These are phyloP conservation scores for Formica exsecta DNA, from an alignment of 1,140 invertebrate genomes.

Conservation along the genomic window DNA sequence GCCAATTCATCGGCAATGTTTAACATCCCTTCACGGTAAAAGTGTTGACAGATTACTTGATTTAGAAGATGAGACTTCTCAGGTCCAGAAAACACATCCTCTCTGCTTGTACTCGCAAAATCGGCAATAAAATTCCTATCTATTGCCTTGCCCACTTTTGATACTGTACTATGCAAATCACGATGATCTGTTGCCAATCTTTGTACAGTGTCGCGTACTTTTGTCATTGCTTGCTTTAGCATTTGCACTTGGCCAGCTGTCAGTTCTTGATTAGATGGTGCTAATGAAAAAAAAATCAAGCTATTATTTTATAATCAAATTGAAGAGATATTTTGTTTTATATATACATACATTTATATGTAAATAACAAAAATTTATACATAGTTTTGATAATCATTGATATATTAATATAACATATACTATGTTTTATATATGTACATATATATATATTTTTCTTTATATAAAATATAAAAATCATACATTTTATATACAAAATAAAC, in stretches of 20 bases:
- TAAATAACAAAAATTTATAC: slow-evolving; percentile 12
- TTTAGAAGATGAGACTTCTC: slow-evolving; percentile 94
- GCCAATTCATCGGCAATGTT: slow-evolving; percentile 95
- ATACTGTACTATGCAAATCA: slow-evolving; percentile 95
- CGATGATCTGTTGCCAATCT: slow-evolving; percentile 93
- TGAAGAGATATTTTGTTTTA: background rate
- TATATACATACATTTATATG: background rate
- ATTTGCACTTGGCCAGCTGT: slow-evolving; percentile 90
- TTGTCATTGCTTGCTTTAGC: slow-evolving; percentile 90
- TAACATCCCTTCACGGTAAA: slow-evolving; percentile 96
- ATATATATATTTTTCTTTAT: background rate
- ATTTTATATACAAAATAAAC: background rate
- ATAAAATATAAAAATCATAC: background rate
- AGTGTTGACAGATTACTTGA: slow-evolving; percentile 98
- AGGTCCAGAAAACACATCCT: slow-evolving; percentile 93
- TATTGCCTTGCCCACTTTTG: slow-evolving; percentile 98
- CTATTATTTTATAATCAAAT: slow-evolving; percentile 12
- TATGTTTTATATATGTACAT: background rate
- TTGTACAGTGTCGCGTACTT: slow-evolving; percentile 91
- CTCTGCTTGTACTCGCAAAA: slow-evolving; percentile 95
- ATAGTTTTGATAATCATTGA: background rate
- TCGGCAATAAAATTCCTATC: slow-evolving; percentile 97
- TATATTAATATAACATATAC: background rate
- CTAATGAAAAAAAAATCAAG: slow-evolving; percentile 84
- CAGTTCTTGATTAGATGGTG: slow-evolving; percentile 89